Percentiles rank a stretch among this genome's conserved stretches.
Conservation (phyloP, 2,113 vertebrate genomes). For the Daphoenositta chrysoptera region DNA sequence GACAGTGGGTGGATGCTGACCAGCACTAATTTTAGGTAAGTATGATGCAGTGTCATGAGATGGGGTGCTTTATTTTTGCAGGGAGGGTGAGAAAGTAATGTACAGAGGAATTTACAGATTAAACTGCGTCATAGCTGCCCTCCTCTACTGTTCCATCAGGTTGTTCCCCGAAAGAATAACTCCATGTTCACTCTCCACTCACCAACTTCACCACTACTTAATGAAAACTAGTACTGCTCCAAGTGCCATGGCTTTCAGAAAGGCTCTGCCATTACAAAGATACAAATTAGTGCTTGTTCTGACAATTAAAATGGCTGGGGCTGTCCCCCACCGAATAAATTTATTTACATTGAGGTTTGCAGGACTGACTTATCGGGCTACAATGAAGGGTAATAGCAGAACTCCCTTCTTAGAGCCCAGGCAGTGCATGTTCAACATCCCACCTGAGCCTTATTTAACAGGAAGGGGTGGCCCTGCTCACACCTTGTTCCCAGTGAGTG, state of each 20-base stretch:
- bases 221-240: neutral
- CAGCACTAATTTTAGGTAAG: neutral
- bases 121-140: neutral
- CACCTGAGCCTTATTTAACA: rapidly evolving
- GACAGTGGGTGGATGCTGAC: neutral
- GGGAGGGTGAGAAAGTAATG: neutral
- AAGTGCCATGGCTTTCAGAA: neutral
- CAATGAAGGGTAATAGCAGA: neutral
- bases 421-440: neutral
- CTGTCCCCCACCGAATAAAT: neutral
- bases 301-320: neutral
- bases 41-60: neutral
- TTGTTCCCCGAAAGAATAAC: neutral
- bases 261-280: neutral
- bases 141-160: neutral
- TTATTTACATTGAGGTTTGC: neutral
- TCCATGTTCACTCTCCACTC: neutral
- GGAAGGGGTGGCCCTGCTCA: neutral
- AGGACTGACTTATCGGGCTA: neutral
- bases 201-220: neutral
- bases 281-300: neutral
- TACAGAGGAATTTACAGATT: neutral
- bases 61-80: neutral
- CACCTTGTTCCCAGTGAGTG: neutral
- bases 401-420: neutral